Conservation (phyloP, 1,140 invertebrate species). For the Apis laboriosa region DNA sequence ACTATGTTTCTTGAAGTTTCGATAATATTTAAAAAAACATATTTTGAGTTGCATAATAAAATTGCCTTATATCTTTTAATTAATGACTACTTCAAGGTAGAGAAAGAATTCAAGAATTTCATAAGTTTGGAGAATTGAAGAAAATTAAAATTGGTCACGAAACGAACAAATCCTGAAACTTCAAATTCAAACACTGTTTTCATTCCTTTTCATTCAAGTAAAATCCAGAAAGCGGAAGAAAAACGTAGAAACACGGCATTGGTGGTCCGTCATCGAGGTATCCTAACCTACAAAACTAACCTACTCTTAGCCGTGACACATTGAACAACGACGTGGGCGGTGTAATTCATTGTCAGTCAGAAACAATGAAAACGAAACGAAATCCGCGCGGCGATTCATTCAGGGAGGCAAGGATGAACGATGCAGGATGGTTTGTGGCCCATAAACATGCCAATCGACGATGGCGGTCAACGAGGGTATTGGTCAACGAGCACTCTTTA, state of each 20-base stretch:
- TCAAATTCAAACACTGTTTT: too few species aligned
- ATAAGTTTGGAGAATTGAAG: too few species aligned
- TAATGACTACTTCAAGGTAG: too few species aligned
- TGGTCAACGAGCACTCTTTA: constrained; percentile 43
- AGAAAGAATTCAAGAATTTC: too few species aligned
- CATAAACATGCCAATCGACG: constrained; percentile 72
- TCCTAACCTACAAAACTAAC: not conserved
- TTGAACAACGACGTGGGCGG: not conserved
- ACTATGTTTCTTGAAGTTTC: too few species aligned
- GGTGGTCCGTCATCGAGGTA: not conserved
- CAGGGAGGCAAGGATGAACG: not conserved
- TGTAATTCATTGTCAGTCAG: constrained; percentile 41
- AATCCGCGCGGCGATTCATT: constrained; percentile 3
- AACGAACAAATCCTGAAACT: too few species aligned
- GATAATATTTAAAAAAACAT: too few species aligned
- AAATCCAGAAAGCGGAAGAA: too few species aligned
- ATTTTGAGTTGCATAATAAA: too few species aligned
- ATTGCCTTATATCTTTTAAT: too few species aligned
- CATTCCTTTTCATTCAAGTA: too few species aligned
- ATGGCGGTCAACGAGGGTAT: constrained; percentile 36
- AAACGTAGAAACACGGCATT: not conserved
- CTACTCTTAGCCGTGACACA: not conserved
- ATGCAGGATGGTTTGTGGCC: constrained; percentile 66
- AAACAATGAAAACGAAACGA: constrained; percentile 61
- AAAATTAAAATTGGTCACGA: too few species aligned